These are phyloP conservation scores for Podiceps cristatus DNA, from an alignment of 2,113 vertebrate genomes.

Conservation along the genomic window DNA sequence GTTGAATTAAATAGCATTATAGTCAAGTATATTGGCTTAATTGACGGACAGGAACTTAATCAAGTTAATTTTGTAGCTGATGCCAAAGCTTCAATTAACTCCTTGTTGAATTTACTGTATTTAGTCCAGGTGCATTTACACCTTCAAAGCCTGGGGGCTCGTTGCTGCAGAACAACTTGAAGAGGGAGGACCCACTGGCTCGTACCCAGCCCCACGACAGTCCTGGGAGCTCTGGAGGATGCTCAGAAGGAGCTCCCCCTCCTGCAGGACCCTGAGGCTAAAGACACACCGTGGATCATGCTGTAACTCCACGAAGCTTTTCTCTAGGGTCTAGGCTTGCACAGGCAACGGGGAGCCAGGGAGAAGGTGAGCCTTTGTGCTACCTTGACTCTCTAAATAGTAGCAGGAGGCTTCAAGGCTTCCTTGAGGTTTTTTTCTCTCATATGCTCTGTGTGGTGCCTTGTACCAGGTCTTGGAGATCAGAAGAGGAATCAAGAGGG, in stretches of 20 bases:
- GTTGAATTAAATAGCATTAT: constrained; percentile 74
- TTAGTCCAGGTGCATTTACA: neutral
- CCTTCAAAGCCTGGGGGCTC: neutral
- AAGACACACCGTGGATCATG: neutral
- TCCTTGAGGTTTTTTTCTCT: neutral
- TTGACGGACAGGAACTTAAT: constrained; percentile 77
- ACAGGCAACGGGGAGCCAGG: neutral
- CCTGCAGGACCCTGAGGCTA: neutral
- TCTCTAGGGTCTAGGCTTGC: neutral
- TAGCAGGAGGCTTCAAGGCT: neutral
- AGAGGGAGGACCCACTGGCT: neutral
- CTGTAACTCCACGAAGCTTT: neutral
- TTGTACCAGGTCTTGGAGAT: neutral
- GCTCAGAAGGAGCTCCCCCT: neutral
- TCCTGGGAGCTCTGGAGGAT: neutral
- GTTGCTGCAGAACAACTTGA: neutral
- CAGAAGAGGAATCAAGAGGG: neutral
- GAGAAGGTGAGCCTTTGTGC: neutral
- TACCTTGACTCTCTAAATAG: accelerated
- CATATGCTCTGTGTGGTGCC: too few species aligned
- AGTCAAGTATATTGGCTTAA: constrained; percentile 72
- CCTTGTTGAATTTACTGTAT: constrained; percentile 12
- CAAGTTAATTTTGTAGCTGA: constrained; percentile 59
- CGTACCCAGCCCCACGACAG: neutral
- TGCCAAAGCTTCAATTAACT: constrained; percentile 61